Evolutionary conservation across 92 coral and sea anemone genomes (phyloP), one percentile per base, ranked within the genome.

Genomic region (Epizoanthus rinbou): DNA sequence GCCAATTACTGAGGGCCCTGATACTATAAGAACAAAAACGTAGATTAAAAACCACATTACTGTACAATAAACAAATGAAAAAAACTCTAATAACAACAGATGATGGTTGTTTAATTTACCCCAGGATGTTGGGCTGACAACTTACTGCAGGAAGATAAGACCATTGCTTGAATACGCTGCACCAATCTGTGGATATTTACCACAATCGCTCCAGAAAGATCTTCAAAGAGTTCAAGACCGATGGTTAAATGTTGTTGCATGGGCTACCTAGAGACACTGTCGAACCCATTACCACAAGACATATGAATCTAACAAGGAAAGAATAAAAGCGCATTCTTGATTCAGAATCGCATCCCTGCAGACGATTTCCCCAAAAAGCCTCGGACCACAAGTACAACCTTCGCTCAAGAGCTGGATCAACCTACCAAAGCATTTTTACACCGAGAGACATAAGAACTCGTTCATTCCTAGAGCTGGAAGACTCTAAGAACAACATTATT

Each of bases 331-430:
- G 70, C 83, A 78, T 25, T 78, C 72, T 78, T 33, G 83, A 24
- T 60, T 57, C 83, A 31, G 83, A 78, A 57, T 56, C 83, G 9
- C 83, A 78, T 57, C 83, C 83, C n/a, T 78, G 72, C 43, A 78
- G 83, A 56, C 5, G 83, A 22, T 56, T 57, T 78, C 66, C 57
- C 24, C 83, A 56, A 56, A 57, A 78, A 57, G 83, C 73, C 52
- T 21, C 83, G 66, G 83, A 78, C 72, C 83, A 78, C 69, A 24
- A 56, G 69, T 57, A 78, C 47, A 78, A 78, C 18, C 83, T 57
- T 56, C 66, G 83, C 66, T 60, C 83, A 78, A 78, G 83, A 78
- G 23, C 83, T 56, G 31, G 69, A 31, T 78, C 69, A 7, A 73
- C 79, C 79, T 18, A 73, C 79, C 79, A 73, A 73, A 73, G 79